phyloP scores from a whole-genome alignment of 2,113 vertebrate genomes.

The Nyctereutes procyonoides region DNA sequence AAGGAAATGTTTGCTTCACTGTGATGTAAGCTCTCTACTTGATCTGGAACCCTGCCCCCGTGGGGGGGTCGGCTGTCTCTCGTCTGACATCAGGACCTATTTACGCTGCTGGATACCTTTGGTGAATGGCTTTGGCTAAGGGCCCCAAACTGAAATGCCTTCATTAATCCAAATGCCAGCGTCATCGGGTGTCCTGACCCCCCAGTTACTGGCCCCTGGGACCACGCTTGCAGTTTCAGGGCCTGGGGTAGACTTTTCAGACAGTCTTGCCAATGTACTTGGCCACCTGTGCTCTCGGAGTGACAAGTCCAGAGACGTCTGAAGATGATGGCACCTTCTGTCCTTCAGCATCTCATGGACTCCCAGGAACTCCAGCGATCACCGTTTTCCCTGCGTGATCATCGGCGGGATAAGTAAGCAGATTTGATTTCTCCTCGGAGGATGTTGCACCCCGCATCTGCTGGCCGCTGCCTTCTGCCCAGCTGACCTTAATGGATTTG shows the following conservation, averaged over 20 bases:
- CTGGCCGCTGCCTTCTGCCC: background rate
- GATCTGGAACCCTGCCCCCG: background rate
- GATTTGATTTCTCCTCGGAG: background rate
- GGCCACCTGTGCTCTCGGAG: background rate
- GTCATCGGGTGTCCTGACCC: background rate
- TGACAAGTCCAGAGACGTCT: background rate
- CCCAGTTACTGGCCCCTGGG: background rate
- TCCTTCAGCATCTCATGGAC: background rate
- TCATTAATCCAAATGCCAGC: slow-evolving; percentile 32
- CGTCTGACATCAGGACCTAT: background rate
- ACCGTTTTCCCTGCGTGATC: background rate
- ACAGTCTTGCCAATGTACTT: background rate
- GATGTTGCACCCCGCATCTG: background rate
- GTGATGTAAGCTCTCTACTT: background rate
- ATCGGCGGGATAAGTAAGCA: background rate
- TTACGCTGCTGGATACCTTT: slow-evolving; percentile 31
- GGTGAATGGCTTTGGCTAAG: background rate
- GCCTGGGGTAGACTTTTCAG: background rate
- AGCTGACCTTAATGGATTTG: background rate
- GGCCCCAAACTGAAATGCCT: background rate
- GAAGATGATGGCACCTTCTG: background rate
- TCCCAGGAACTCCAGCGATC: background rate
- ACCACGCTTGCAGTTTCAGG: background rate
- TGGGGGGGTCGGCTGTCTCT: background rate
- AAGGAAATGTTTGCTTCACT: background rate